Conservation (phyloP, 37 sponge, comb jelly and placozoan genomes). For the Oscarella lobularis region DNA sequence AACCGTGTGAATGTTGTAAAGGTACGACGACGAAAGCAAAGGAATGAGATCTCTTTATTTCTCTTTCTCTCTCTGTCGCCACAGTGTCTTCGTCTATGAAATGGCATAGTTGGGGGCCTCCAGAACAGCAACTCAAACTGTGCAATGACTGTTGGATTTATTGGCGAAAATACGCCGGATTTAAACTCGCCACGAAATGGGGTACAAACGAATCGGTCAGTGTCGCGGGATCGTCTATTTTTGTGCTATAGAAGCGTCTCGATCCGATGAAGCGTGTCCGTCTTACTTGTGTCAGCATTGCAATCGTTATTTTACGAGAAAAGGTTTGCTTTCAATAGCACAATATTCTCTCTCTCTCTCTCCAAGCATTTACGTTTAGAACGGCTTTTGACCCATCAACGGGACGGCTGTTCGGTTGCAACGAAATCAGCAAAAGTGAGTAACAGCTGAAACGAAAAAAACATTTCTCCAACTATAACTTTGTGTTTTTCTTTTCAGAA, state of each 20-base stretch:
- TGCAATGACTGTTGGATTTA: slow-evolving; percentile 74
- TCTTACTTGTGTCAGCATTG: background rate
- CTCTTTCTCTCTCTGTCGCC: background rate
- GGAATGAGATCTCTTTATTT: too few species aligned
- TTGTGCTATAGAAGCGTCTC: background rate
- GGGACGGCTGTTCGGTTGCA: too few species aligned
- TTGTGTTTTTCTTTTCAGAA: background rate
- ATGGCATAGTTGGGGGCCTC: slow-evolving; percentile 77
- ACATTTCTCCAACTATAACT: background rate
- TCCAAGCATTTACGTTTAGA: too few species aligned
- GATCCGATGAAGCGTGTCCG: background rate
- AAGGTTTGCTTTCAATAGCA: too few species aligned
- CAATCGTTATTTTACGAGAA: background rate
- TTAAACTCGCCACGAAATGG: slow-evolving; percentile 83
- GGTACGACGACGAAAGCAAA: too few species aligned
- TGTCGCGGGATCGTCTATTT: background rate
- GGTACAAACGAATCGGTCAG: slow-evolving; percentile 31
- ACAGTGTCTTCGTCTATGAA: slow-evolving; percentile 22
- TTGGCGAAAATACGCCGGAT: slow-evolving; percentile 90
- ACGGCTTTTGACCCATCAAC: too few species aligned
- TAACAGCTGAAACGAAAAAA: too few species aligned
- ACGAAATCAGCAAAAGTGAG: too few species aligned
- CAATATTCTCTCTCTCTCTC: too few species aligned
- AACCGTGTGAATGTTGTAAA: background rate
- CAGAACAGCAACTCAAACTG: slow-evolving; percentile 65